Evolutionary conservation across 2,113 vertebrate genomes (phyloP), one percentile per base, ranked within the genome.

Genomic region (Chaetops frenatus): DNA sequence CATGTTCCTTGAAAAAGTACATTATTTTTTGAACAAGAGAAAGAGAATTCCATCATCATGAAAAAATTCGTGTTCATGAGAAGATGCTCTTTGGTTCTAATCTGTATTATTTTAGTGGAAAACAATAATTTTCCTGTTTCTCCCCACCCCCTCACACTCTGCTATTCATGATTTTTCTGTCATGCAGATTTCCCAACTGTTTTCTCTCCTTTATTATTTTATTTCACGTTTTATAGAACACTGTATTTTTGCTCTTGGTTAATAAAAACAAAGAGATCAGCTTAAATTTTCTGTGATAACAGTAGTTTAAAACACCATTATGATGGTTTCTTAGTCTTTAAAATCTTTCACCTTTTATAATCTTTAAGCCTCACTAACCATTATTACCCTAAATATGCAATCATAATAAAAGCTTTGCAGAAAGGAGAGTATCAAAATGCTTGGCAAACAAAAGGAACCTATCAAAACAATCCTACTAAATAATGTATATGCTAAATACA

Each of bases 341-440:
- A 94, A 95, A 92, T 81, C 54, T 95, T 93, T 92, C 47, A 72
- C 35, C 24, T 95, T 90, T 83, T 60, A 71, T 70, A 62, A 76
- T 73, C 35, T 80, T 87, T 53, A 91, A 95, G 66, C 73, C 24
- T 95, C 38, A 36, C 47, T 71, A 78, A 86, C n/a, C 22, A 18
- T 83, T 86, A 92, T 48, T 73, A 62, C 27, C 25, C 51, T 70
- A 62, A 5, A 31, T 48, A 92, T 23, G 66, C 27, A 86, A 72
- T 57, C 81, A 87, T 66, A 86, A 80, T 77, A 77, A 89, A 90
- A 88, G 51, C 47, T 86, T 53, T 77, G 42, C 70, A 58, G 50
- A 77, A 81, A 53, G 51, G 64, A 70, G 21, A 71, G n/a, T 25
- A 61, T 23, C 45, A 77, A 85, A 86, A 87, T 51, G 11, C 24